Conservation (phyloP, 2,888 invertebrate species). For the Periphyllus acericola region DNA sequence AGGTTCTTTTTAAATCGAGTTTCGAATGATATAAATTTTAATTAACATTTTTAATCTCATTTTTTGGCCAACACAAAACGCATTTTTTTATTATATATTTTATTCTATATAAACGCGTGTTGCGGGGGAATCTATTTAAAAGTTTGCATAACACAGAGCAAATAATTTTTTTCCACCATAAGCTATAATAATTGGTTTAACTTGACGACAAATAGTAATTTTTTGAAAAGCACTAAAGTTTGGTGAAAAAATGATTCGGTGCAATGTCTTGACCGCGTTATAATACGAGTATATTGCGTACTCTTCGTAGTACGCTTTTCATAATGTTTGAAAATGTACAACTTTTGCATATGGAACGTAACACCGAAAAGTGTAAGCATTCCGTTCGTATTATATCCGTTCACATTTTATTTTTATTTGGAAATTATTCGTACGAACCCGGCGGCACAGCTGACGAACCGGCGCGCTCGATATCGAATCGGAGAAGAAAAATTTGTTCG, state of each 20-base stretch:
- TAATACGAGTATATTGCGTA: not conserved
- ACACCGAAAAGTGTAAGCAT: not conserved
- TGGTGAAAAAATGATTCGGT: not conserved
- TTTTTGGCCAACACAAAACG: too few relatives aligned
- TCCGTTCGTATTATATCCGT: not conserved
- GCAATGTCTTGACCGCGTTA: not conserved
- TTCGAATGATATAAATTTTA: too few relatives aligned
- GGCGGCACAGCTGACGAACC: not conserved
- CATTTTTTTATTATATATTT: too few relatives aligned
- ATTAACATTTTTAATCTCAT: too few relatives aligned
- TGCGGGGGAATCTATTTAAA: too few relatives aligned
- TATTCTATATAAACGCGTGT: too few relatives aligned
- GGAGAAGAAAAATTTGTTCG: not conserved
- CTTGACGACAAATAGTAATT: too few relatives aligned
- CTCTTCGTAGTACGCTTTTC: not conserved
- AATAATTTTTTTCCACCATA: too few relatives aligned
- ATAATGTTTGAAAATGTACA: not conserved
- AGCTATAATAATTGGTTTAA: too few relatives aligned
- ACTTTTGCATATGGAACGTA: not conserved
- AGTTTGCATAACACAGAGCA: too few relatives aligned
- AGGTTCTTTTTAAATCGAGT: too few relatives aligned
- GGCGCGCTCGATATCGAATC: not conserved
- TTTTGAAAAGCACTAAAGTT: too few relatives aligned
- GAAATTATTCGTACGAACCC: not conserved
- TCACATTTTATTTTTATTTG: not conserved